Evolutionary conservation across 1,140 invertebrate species (phyloP).

Genomic region (Halesus radiatus): DNA sequence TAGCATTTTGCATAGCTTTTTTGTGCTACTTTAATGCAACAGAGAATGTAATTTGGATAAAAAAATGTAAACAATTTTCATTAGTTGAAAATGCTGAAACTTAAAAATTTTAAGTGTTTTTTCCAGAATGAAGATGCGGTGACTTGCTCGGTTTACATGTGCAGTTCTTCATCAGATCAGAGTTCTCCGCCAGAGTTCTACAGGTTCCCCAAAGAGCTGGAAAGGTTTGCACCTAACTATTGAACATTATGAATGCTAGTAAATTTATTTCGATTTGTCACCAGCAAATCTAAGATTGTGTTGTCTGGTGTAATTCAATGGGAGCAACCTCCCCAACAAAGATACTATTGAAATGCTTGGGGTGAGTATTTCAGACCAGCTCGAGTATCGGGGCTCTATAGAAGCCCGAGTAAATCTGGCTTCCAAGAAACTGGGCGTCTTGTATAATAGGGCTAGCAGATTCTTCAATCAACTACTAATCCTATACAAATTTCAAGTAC

Average conservation of each 20-base stretch:
- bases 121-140: not conserved
- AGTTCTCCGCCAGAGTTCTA: constrained; percentile 9
- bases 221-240: constrained; percentile 2
- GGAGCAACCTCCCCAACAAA: no score
- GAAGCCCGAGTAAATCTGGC: no score
- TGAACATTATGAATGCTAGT: not conserved
- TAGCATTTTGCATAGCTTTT: not conserved
- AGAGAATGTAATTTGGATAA: not conserved
- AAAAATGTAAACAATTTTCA: not conserved
- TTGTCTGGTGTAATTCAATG: no score
- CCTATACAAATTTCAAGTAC: no score
- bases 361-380: no score
- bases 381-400: no score
- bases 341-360: no score
- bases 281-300: not conserved
- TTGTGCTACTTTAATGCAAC: not conserved
- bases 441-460: no score
- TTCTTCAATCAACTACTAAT: no score
- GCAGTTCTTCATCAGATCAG: not conserved
- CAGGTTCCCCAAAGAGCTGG: constrained; percentile 34
- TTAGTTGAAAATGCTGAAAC: not conserved
- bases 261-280: not conserved
- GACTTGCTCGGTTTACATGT: constrained; percentile 22
- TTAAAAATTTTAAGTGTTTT: not conserved
- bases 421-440: no score